Evolutionary conservation across 2,888 invertebrate species (phyloP).

Genomic region (Julus scandinavius): DNA sequence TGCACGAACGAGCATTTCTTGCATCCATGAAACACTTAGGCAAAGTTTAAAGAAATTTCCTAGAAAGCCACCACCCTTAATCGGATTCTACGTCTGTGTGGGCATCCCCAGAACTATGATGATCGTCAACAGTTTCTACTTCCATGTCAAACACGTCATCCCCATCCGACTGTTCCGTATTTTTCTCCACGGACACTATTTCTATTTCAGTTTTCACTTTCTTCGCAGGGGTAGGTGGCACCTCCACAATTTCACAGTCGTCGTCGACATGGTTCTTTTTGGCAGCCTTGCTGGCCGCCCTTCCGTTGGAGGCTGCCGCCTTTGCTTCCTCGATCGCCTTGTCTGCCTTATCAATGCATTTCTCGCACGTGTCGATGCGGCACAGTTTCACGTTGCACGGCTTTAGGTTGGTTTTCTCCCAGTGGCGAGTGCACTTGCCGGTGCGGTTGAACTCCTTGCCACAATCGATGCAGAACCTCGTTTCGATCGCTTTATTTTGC

Average conservation of each 20-base stretch:
- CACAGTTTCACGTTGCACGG: conserved; percentile 59
- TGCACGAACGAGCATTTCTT: background rate
- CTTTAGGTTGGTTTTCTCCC: conserved; percentile 59
- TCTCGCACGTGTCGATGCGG: conserved; percentile 60
- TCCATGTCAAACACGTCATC: conserved; percentile 56
- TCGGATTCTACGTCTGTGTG: conserved; percentile 55
- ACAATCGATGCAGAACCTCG: conserved; percentile 57
- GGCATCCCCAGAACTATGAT: conserved; percentile 47
- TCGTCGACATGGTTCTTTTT: conserved; percentile 34
- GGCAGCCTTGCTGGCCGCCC: background rate
- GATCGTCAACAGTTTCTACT: conserved; percentile 56
- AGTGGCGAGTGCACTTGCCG: conserved; percentile 57
- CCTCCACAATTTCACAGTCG: conserved; percentile 49
- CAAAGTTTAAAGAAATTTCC: background rate
- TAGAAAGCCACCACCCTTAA: conserved; percentile 43
- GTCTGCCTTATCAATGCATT: conserved; percentile 57
- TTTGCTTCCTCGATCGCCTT: conserved; percentile 12
- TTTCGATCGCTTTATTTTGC: background rate
- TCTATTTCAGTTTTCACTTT: conserved; percentile 47
- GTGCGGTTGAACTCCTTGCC: conserved; percentile 52
- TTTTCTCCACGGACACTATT: background rate
- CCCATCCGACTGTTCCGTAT: conserved; percentile 48
- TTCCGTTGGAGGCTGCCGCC: conserved; percentile 42
- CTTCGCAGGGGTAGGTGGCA: background rate
- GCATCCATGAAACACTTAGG: conserved; percentile 30